A percentile compares a stretch with the other conserved stretches of the same genome.
phyloP scores from a whole-genome alignment of 2,888 invertebrate species.

The Rhimphoctona megacephalus region DNA sequence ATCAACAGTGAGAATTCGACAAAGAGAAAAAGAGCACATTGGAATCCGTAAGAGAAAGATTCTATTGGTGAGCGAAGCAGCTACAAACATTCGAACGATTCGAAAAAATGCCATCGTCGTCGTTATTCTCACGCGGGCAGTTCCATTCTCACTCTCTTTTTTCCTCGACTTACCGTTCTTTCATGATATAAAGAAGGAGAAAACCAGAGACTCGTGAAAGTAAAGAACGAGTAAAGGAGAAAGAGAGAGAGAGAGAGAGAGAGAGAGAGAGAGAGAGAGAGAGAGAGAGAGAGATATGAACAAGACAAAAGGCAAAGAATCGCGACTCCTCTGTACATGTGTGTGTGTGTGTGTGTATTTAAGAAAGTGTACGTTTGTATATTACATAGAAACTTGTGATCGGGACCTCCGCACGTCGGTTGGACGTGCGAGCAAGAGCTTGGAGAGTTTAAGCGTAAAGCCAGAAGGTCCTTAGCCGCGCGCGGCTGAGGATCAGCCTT shows the following conservation, averaged over 20 bases:
- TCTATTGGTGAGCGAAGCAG: slow-evolving; percentile 20
- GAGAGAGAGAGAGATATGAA: slow-evolving; percentile 24
- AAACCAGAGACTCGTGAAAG: slow-evolving; percentile 38
- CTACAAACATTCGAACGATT: slow-evolving; percentile 68
- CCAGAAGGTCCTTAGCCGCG: slow-evolving; percentile 74
- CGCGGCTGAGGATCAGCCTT: slow-evolving; percentile 71
- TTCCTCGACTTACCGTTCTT: slow-evolving; percentile 57
- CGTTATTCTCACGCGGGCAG: slow-evolving; percentile 69
- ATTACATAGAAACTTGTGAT: slow-evolving; percentile 33
- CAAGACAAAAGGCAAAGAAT: slow-evolving; percentile 44
- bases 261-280: slow-evolving; percentile 29
- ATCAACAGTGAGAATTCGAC: neutral
- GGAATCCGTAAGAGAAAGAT: slow-evolving; percentile 49
- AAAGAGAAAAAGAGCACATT: neutral
- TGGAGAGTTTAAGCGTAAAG: slow-evolving; percentile 73
- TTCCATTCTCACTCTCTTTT: slow-evolving; percentile 52
- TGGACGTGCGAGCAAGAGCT: slow-evolving; percentile 57
- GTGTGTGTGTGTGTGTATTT: neutral
- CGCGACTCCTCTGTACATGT: neutral
- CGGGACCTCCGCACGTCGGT: slow-evolving; percentile 53
- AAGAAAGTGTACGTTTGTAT: neutral
- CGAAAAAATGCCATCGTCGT: slow-evolving; percentile 69
- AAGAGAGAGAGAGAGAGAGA: slow-evolving; percentile 24
- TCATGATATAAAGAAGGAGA: slow-evolving; percentile 50
- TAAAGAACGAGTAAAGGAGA: slow-evolving; percentile 21